Percentiles rank a stretch among this genome's conserved stretches.
Conservation (phyloP, 2,888 invertebrate species). For the Liodrosophila aerea region DNA sequence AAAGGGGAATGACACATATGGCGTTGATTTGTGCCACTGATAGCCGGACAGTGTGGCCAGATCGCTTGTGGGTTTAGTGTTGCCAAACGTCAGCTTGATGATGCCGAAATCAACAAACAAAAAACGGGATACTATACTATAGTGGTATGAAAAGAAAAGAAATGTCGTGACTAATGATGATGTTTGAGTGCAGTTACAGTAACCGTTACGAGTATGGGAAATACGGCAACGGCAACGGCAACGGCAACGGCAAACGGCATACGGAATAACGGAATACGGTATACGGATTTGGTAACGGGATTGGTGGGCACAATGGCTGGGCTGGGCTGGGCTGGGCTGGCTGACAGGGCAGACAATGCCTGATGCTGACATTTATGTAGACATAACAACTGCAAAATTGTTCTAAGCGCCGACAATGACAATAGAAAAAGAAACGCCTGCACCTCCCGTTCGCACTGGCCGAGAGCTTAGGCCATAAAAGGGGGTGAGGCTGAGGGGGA, state of each 20-base stretch:
- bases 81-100: constrained; percentile 24
- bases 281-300: constrained; percentile 20
- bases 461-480: constrained; percentile 42
- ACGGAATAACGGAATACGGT: constrained; percentile 29
- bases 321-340: no score
- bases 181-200: constrained; percentile 32
- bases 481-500: constrained; percentile 37
- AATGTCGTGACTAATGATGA: constrained; percentile 48
- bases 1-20: not conserved
- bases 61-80: constrained; percentile 24
- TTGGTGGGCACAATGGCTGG: constrained; percentile 46
- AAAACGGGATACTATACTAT: not conserved
- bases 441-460: constrained; percentile 1
- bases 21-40: not conserved
- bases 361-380: constrained; percentile 75
- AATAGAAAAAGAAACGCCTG: constrained; percentile 30
- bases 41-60: constrained; percentile 30
- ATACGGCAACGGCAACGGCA: constrained; percentile 11
- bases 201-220: constrained; percentile 12
- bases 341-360: constrained; percentile 63
- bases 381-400: constrained; percentile 61
- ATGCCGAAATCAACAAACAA: not conserved
- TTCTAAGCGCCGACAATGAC: constrained; percentile 52
- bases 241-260: constrained; percentile 21
- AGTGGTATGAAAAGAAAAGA: not conserved